Base-by-base conservation (phyloP, 2,113 vertebrate species). In the Ameiurus melas region DNA sequence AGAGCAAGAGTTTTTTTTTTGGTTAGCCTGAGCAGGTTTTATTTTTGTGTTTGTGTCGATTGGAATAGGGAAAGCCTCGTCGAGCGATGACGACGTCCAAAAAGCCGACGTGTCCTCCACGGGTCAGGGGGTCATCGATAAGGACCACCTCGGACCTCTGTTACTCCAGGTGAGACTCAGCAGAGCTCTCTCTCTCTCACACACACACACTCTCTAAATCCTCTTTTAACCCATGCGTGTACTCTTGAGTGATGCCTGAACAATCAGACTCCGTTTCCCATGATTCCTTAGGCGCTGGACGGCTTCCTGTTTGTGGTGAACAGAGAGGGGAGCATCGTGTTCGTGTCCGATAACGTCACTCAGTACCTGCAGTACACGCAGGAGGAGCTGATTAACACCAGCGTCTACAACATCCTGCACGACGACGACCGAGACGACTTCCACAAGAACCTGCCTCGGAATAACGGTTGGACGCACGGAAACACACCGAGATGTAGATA, bases 281-380 rank as follows among this genome's bases (percentile, higher is more conserved):
- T 91, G 25, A 86, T 66, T 66, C 86, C 36, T 16, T 89, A 99
- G 98, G 98, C 98, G 47, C 90, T 99, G 94, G 98, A 99, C 0
- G 98, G 98, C 84, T 99, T 99, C 92, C 95, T 99, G 85, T 99
- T 99, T 92, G 98, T 99, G 90, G 98, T 99, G 89, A 99, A 98
- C 95, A 95, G 98, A 90, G 98, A 99, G 85, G 98, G 98, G 91
- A 99, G 95, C 94, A 98, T 99, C 89, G 97, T 99, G 4, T 99
- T 99, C 91, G 98, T 99, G 87, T 99, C 98, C 20, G 98, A 99
- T 95, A 99, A 99, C 86, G 98, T 99, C 90, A 97, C 96, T 2
- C 98, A 99, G 85, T 99, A 99, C 92, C 93, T 99, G 85, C 98
- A 99, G 53, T 99, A 98, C 94, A 99, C 97, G 88, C 98, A 99